phyloP scores from a whole-genome alignment of 1,140 invertebrate genomes.

The Orchestia grillus region DNA sequence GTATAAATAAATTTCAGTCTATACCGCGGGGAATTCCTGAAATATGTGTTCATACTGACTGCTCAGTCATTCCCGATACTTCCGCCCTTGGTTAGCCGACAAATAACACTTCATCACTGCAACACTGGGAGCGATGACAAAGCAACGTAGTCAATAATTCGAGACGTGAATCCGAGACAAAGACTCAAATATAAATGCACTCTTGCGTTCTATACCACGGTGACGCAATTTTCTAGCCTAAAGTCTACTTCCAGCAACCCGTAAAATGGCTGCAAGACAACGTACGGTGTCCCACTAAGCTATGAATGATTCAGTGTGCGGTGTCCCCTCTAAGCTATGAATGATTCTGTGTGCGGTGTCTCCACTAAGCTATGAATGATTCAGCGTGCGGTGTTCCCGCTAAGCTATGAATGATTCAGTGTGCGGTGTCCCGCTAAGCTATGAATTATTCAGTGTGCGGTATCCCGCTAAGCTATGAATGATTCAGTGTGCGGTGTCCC shows the following conservation, averaged over 20 bases:
- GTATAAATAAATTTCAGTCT: too few relatives aligned
- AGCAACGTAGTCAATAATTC: not conserved
- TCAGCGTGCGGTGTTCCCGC: not conserved
- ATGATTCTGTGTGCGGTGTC: too few relatives aligned
- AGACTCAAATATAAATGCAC: not conserved
- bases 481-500: not conserved
- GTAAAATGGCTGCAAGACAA: not conserved
- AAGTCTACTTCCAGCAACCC: not conserved
- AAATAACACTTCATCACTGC: too few relatives aligned
- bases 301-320: not conserved
- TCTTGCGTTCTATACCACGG: not conserved
- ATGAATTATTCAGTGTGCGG: too few relatives aligned
- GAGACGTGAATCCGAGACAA: not conserved
- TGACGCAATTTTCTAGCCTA: not conserved
- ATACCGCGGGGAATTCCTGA: too few relatives aligned
- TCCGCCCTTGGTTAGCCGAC: too few relatives aligned
- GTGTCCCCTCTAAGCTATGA: not conserved
- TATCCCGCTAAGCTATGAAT: too few relatives aligned
- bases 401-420: not conserved
- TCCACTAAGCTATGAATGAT: too few relatives aligned
- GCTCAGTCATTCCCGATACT: too few relatives aligned
- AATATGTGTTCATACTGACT: too few relatives aligned
- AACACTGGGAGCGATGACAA: too few relatives aligned
- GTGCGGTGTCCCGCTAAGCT: not conserved
- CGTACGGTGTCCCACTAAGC: too few relatives aligned